phyloP scores from a whole-genome alignment of 2,113 vertebrate genomes.

The Nothocercus nigrocapillus region DNA sequence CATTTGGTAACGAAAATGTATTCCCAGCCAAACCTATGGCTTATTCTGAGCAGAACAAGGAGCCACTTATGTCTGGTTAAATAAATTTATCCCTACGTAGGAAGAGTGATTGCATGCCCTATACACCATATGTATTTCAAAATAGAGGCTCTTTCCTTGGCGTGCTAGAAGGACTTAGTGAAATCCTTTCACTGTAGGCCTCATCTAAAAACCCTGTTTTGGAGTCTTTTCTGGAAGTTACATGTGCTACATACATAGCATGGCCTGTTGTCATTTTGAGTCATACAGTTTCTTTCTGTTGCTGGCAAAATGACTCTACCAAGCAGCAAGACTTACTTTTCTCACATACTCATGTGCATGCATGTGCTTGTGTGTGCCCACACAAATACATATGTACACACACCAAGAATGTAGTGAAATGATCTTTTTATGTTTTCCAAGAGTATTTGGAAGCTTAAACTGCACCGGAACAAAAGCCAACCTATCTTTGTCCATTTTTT shows the following conservation, averaged over 20 bases:
- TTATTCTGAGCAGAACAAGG: not conserved
- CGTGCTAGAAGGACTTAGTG: not conserved
- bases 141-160: not conserved
- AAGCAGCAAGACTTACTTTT: not conserved
- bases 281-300: not conserved
- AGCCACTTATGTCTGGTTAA: not conserved
- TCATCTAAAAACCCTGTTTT: not conserved
- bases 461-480: not conserved
- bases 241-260: not conserved
- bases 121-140: not conserved
- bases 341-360: not conserved
- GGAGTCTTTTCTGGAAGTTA: not conserved
- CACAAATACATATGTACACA: not conserved
- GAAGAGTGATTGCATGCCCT: not conserved
- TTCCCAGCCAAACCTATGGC: not conserved
- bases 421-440: not conserved
- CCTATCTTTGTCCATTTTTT: constrained; percentile 77
- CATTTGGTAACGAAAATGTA: not conserved
- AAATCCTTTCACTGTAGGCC: not conserved
- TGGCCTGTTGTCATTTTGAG: not conserved
- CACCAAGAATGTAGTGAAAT: not conserved
- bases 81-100: not conserved
- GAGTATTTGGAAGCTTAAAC: constrained; percentile 10
- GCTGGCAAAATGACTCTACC: not conserved
- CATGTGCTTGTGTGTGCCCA: not conserved